phyloP scores from a whole-genome alignment of 2,888 invertebrate species.

The Drosophila basisetae region DNA sequence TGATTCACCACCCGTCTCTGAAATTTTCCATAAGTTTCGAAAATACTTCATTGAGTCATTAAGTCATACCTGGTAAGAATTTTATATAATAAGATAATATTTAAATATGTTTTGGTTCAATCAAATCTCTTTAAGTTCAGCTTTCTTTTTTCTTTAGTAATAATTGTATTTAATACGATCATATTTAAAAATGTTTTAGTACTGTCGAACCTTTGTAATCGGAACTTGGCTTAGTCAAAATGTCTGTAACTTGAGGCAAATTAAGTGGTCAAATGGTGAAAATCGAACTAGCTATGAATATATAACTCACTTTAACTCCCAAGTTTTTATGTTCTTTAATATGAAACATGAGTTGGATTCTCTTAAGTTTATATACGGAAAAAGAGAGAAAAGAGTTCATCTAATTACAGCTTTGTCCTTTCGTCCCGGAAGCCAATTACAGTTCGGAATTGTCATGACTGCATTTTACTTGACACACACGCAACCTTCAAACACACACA shows the following conservation, averaged over 20 bases:
- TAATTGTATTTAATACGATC: background rate
- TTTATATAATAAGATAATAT: background rate
- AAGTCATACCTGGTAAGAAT: background rate
- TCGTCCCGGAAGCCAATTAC: conserved; percentile 6
- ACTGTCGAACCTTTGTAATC: background rate
- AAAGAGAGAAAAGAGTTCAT: background rate
- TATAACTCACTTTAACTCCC: background rate
- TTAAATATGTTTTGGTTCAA: background rate
- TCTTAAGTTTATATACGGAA: background rate
- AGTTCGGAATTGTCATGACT: conserved; percentile 34
- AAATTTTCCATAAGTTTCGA: background rate
- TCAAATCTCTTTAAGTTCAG: background rate
- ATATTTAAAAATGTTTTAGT: background rate
- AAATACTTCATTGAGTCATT: too few species aligned
- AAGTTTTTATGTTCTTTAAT: background rate
- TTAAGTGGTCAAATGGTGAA: background rate
- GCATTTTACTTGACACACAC: conserved; percentile 45
- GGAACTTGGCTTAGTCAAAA: background rate
- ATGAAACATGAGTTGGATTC: background rate
- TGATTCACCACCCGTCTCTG: background rate
- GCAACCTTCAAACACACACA: conserved; percentile 9
- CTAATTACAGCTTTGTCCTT: conserved; percentile 25
- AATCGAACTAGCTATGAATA: background rate
- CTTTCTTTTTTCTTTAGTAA: background rate
- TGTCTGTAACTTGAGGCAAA: background rate